Conservation (phyloP, 1,140 invertebrate species). For the Anagrus nilaparvatae region DNA sequence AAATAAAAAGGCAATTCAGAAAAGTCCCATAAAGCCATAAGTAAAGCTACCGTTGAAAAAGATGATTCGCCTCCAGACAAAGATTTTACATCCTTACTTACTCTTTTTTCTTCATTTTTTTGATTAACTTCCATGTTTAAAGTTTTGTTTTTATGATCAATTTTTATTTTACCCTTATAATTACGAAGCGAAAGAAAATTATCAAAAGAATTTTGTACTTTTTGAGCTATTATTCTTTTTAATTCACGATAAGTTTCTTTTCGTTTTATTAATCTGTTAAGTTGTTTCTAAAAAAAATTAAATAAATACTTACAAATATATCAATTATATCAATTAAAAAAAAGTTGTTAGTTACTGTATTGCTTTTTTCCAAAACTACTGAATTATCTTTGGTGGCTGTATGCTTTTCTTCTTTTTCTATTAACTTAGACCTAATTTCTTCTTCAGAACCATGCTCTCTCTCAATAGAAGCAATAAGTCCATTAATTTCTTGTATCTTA, state of each 20-base stretch:
- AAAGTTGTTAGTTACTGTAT: slow-evolving; percentile 20
- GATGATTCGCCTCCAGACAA: slow-evolving; percentile 93
- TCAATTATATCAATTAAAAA: too few relatives aligned
- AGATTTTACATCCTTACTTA: slow-evolving; percentile 39
- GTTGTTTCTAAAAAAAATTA: slow-evolving; percentile 36
- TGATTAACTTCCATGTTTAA: slow-evolving; percentile 52
- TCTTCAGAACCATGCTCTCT: slow-evolving; percentile 27
- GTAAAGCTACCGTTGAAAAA: slow-evolving; percentile 87
- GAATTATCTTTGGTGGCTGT: slow-evolving; percentile 17
- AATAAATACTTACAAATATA: too few relatives aligned
- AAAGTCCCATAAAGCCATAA: slow-evolving; percentile 87
- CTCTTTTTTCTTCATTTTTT: slow-evolving; percentile 29
- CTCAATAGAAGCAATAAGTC: slow-evolving; percentile 28
- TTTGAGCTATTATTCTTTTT: slow-evolving; percentile 35
- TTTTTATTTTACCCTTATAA: slow-evolving; percentile 49
- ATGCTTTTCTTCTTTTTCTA: slow-evolving; percentile 27
- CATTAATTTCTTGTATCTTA: slow-evolving; percentile 17
- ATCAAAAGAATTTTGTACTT: slow-evolving; percentile 42
- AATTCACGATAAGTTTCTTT: slow-evolving; percentile 33
- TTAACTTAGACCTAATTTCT: slow-evolving; percentile 21
- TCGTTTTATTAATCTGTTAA: slow-evolving; percentile 28
- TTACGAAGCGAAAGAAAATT: slow-evolving; percentile 39
- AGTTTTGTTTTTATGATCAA: slow-evolving; percentile 47
- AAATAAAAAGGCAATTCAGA: slow-evolving; percentile 89
- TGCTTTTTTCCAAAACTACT: slow-evolving; percentile 21